Conservation (phyloP, 1,140 invertebrate genomes). For the Magallana gigas region DNA sequence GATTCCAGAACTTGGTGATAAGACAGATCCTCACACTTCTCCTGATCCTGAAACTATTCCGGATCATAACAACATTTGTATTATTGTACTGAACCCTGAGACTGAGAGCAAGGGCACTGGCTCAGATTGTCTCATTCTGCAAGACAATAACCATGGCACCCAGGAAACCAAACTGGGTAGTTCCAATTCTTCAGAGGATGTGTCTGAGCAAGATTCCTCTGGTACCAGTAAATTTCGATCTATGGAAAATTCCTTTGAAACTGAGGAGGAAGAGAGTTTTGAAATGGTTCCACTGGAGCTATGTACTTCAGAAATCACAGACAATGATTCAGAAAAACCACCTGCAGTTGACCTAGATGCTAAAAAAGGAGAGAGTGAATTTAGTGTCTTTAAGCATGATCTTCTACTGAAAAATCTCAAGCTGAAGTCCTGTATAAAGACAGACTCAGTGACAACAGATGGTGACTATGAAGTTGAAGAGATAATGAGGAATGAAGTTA, state of each 20-base stretch:
- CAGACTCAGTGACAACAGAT: constrained; percentile 30
- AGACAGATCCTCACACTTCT: too few relatives aligned
- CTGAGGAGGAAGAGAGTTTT: neutral
- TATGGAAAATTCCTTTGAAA: neutral
- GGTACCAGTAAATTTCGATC: neutral
- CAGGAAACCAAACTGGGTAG: neutral
- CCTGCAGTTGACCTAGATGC: neutral
- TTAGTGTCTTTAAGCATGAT: neutral
- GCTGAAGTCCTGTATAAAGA: neutral
- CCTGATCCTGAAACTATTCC: neutral
- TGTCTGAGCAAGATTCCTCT: neutral
- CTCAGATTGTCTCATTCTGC: neutral
- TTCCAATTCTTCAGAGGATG: neutral
- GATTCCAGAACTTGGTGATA: too few relatives aligned
- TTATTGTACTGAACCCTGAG: neutral
- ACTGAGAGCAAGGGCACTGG: neutral
- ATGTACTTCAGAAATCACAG: neutral
- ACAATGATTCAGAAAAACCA: neutral
- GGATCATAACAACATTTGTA: neutral
- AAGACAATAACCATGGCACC: neutral
- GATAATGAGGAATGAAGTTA: constrained; percentile 25
- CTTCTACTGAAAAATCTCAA: neutral
- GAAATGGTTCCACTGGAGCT: constrained; percentile 3
- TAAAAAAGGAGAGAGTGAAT: neutral
- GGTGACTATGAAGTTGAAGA: constrained; percentile 23